Conservation (phyloP, 2,888 invertebrate genomes). For the Drosophila niveifrons region DNA sequence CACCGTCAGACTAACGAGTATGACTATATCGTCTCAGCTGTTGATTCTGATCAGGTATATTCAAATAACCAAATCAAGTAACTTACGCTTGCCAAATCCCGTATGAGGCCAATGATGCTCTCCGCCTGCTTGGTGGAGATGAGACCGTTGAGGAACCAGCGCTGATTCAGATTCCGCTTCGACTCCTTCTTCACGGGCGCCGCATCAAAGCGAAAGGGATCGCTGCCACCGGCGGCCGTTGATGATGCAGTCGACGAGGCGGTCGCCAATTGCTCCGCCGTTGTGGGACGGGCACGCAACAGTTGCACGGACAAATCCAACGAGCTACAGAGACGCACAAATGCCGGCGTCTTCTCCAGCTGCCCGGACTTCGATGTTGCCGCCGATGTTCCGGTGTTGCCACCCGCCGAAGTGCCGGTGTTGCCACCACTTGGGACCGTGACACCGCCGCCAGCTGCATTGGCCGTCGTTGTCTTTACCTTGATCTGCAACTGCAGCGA, state of each 20-base stretch:
- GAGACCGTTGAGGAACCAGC: constrained; percentile 95
- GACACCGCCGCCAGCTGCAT: not conserved
- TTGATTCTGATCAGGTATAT: no score
- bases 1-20: no score
- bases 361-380: constrained; percentile 45
- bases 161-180: constrained; percentile 84
- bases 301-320: constrained; percentile 84
- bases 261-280: constrained; percentile 34
- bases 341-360: constrained; percentile 87
- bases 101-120: constrained; percentile 93
- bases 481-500: constrained; percentile 96
- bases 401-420: not conserved
- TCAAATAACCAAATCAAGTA: no score
- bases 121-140: constrained; percentile 94
- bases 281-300: constrained; percentile 68
- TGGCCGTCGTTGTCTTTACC: constrained; percentile 83
- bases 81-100: constrained; percentile 96
- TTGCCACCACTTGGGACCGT: not conserved
- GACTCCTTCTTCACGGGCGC: constrained; percentile 77
- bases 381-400: not conserved
- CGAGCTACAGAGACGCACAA: constrained; percentile 83
- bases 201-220: constrained; percentile 76
- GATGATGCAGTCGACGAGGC: not conserved
- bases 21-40: no score
- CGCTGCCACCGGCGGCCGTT: not conserved